Conservation (phyloP, 2,797 vertebrate species). For the Adelosebastes latens region DNA sequence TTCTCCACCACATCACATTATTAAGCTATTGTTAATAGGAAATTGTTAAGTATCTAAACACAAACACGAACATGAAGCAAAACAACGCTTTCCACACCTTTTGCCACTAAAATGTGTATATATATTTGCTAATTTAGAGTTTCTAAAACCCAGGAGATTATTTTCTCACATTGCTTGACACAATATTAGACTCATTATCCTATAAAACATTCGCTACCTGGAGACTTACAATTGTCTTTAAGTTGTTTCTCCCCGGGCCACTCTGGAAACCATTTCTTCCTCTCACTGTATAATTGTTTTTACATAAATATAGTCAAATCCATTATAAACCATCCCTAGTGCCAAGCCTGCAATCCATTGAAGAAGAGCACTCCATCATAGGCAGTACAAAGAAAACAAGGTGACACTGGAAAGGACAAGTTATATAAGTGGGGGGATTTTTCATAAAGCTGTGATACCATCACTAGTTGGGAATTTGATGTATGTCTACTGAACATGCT, state of each 20-base stretch:
- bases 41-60: neutral
- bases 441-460: neutral
- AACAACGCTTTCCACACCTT: neutral
- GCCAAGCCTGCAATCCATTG: neutral
- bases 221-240: neutral
- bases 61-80: neutral
- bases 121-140: neutral
- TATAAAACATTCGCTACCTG: neutral
- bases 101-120: neutral
- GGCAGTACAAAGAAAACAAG: neutral
- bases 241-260: neutral
- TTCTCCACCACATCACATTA: neutral
- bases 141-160: neutral
- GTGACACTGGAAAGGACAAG: neutral
- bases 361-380: neutral
- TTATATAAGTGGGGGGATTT: neutral
- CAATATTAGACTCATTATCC: neutral
- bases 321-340: neutral
- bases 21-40: neutral
- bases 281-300: conserved; percentile 9
- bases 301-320: neutral
- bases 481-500: neutral
- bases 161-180: neutral
- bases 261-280: neutral
- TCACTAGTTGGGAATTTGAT: neutral